Base-by-base conservation (phyloP, 2,797 vertebrate species). In the Scomberomorus guttatus region DNA sequence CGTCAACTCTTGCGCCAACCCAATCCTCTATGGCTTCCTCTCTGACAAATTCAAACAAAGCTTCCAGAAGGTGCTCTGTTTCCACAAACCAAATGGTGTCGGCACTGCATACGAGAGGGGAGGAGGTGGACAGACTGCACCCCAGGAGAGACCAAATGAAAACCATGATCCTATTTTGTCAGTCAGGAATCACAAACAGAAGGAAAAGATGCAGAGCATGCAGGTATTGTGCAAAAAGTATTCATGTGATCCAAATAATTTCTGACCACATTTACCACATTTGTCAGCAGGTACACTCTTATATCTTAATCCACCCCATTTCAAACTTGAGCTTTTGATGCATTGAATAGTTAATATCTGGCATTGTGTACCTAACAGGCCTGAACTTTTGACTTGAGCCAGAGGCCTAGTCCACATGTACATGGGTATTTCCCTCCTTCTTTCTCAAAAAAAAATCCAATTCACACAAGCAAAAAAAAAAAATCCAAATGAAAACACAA, bases 1-100 rank as follows among this genome's bases (percentile, higher is more conserved):
- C 0, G 96, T 97, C 88, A 99, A 98, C 93, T 99, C 97, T 91
- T 99, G 97, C 5, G 97, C 97, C 92, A 99, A 99, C 89, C 98
- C 97, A 0, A 76, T 99, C 60, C 96, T 99, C 34, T 99, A 99
- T 0, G 96, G 94, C 39, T 98, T 98, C 84, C 97, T 99, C 57
- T 98, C 97, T 0, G 96, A 98, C 64, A 99, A 97, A 93, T 96
- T 99, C 93, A 97, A 96, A 76, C 96, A 97, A 93, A 98, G 97
- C 87, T 95, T 95, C 79, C 86, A 83, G 80, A 93, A 88, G 15
- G 92, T 91, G 3, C 92, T 96, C 22, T 95, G 95, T 51, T 85
- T 96, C 27, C 91, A 86, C 17, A 95, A 94, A 63, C 86, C 94
- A 0, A 93, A 93, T 0, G 85, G 92, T 0, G 12, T 87, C 0